Evolutionary conservation across 1,140 invertebrate genomes (phyloP).

Genomic region (Hestina assimilis): DNA sequence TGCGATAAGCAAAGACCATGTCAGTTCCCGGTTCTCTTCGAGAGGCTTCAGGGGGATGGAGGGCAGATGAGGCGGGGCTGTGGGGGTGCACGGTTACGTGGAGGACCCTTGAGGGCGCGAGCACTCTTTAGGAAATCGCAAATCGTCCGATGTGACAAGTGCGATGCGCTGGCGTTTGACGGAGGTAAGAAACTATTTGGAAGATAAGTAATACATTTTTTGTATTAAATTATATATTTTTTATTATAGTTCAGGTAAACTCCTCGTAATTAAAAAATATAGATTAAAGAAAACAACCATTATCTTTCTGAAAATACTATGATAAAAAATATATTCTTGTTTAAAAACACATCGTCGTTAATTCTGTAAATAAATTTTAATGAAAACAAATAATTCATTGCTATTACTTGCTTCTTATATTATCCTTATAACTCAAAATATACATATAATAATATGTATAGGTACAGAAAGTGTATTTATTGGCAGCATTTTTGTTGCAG

Average conservation of each 20-base stretch:
- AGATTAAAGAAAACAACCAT: not conserved
- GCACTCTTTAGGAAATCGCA: constrained; percentile 58
- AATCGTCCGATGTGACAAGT: constrained; percentile 43
- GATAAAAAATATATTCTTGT: not conserved
- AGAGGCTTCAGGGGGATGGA: constrained; percentile 5
- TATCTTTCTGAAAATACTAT: not conserved
- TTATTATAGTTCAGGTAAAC: not conserved
- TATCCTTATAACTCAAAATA: too few species aligned
- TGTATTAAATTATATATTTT: not conserved
- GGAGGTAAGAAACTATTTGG: constrained; percentile 27
- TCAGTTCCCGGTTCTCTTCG: constrained; percentile 11
- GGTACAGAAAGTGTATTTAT: too few species aligned
- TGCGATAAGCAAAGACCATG: constrained; percentile 12
- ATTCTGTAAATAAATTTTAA: too few species aligned
- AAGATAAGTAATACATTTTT: not conserved
- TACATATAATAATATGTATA: too few species aligned
- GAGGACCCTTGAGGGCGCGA: constrained; percentile 45
- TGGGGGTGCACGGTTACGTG: constrained; percentile 40
- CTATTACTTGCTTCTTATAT: too few species aligned
- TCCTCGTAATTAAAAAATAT: not conserved
- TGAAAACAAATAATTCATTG: too few species aligned
- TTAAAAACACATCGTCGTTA: not conserved
- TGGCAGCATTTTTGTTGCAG: too few species aligned
- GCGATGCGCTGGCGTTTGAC: constrained; percentile 13
- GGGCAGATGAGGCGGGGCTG: constrained; percentile 7